Conservation (phyloP, 2,888 invertebrate species). For the Agrotis exclamationis region DNA sequence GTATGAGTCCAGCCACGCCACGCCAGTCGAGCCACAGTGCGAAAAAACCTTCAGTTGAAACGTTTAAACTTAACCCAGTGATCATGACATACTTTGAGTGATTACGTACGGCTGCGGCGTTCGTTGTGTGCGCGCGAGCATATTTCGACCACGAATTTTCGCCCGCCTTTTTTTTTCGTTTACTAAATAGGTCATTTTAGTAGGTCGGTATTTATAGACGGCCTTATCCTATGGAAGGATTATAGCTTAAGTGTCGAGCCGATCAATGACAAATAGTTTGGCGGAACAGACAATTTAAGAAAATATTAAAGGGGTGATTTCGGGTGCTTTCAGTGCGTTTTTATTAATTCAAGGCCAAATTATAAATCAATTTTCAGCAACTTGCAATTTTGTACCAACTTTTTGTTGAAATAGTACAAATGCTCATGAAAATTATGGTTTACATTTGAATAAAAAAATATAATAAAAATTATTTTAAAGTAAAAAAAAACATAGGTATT, state of each 20-base stretch:
- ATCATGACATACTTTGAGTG: constrained; percentile 90
- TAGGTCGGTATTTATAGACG: constrained; percentile 56
- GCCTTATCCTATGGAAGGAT: constrained; percentile 40
- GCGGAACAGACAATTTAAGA: not conserved
- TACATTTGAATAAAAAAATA: constrained; percentile 8
- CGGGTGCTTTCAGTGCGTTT: not conserved
- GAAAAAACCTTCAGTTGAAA: constrained; percentile 69
- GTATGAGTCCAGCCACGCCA: constrained; percentile 43
- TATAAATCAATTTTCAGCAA: constrained; percentile 14
- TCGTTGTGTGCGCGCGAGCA: constrained; percentile 76
- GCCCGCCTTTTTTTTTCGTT: constrained; percentile 73
- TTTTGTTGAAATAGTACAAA: constrained; percentile 6
- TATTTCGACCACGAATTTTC: constrained; percentile 75
- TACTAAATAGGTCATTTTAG: constrained; percentile 62
- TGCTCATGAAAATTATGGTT: constrained; percentile 5
- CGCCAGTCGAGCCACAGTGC: constrained; percentile 31
- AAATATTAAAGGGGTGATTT: not conserved
- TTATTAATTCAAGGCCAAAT: constrained; percentile 36
- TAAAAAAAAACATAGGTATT: constrained; percentile 64
- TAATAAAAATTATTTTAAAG: no score
- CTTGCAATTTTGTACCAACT: not conserved
- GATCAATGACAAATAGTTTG: constrained; percentile 22
- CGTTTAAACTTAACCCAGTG: constrained; percentile 91
- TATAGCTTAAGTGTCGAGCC: constrained; percentile 18
- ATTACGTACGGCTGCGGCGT: constrained; percentile 80